Evolutionary conservation across 1,140 invertebrate species (phyloP), one percentile per base, ranked within the genome.

Genomic region (Euwallacea similis): DNA sequence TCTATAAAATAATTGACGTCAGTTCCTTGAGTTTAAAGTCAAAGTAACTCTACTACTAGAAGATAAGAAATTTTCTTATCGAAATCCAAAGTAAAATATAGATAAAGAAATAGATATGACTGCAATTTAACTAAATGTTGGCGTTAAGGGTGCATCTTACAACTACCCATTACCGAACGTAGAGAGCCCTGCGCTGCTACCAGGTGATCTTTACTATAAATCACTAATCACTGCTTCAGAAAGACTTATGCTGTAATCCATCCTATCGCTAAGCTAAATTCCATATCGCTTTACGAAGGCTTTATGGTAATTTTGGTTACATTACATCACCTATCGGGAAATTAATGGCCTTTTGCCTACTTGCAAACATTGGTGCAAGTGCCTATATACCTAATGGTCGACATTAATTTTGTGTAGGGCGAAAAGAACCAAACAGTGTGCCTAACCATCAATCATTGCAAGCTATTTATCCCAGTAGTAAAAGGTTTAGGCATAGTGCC

Each of bases 131-230:
- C 21, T 33, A 33, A 33, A 33, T 33, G 21, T 33, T 33, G 21
- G 4, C 21, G 21, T 4, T 33, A 33, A 33, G 21, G 21, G 21
- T 4, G 21, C 21, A 33, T 33, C 21, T 33, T 33, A 33, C 1
- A 33, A 33, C 1, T 33, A 33, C 21, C 21, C 21, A 33, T 33
- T 33, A 33, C 1, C 21, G 21, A 33, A 33, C 21, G 21, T 33
- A 33, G 21, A 33, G 21, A 33, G 21, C 21, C 21, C 21, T 33
- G 54, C 16, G 10, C 16, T 56, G 10, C 54, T 15, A 16, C 54
- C 54, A 56, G 54, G 54, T 56, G 54, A 56, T 56, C 54, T 21
- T 56, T 13, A 56, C 0, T n/a, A 56, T 56, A 56, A 56, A 56
- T 56, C 54, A 56, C 54, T 56, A 56, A 56, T 13, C 16, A 56